These are phyloP conservation scores for Tinea pellionella DNA, from an alignment of 2,888 invertebrate species.

Conservation along the genomic window DNA sequence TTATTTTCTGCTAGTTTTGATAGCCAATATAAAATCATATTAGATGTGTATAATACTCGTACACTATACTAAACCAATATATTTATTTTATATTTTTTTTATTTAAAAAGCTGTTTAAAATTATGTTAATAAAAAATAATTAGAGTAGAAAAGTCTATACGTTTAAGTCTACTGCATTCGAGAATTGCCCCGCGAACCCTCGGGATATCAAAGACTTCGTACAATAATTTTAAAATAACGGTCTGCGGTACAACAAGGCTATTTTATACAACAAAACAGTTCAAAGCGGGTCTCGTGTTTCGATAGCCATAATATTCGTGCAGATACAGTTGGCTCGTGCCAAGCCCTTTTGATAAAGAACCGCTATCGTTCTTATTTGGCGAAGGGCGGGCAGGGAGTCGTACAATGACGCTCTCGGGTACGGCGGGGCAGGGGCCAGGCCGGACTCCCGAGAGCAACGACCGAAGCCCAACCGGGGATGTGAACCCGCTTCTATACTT, in stretches of 20 bases:
- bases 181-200: too few species aligned
- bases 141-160: too few species aligned
- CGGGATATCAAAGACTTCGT: background rate
- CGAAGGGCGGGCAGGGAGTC: constrained; percentile 10
- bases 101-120: too few species aligned
- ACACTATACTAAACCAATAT: too few species aligned
- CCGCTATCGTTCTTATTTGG: constrained; percentile 11
- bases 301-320: constrained; percentile 5
- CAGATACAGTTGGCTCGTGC: constrained; percentile 8
- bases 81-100: too few species aligned
- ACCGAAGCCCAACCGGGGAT: constrained; percentile 25
- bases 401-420: background rate
- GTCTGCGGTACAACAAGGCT: background rate
- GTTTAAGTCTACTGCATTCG: too few species aligned
- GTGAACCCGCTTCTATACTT: background rate
- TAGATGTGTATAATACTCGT: too few species aligned
- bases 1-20: too few species aligned
- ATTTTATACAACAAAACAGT: background rate
- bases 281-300: background rate
- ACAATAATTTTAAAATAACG: background rate
- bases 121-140: too few species aligned
- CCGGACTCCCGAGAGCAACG: constrained; percentile 31
- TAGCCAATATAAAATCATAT: too few species aligned
- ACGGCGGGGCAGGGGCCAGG: constrained; percentile 15
- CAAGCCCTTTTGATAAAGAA: constrained; percentile 9